Evolutionary conservation across 2,797 vertebrate genomes (phyloP).

Genomic region (Sebastiscus albofasciatus): DNA sequence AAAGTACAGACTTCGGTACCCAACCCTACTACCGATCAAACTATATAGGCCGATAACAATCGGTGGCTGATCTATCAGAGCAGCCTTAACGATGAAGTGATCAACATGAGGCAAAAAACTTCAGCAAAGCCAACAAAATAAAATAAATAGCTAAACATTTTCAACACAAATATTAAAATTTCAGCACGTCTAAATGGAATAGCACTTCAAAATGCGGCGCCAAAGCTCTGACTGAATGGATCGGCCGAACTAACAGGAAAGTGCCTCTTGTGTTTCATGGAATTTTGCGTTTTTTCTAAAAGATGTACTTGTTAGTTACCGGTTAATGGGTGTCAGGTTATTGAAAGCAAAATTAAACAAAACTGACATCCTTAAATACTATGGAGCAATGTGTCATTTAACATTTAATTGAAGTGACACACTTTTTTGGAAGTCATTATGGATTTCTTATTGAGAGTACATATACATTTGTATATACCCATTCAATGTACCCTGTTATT

Average conservation of each 20-base stretch:
- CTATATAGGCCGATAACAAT: no score
- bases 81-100: neutral
- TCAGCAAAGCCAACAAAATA: neutral
- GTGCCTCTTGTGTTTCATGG: no score
- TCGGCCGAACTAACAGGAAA: no score
- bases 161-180: neutral
- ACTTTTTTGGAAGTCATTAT: neutral
- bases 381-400: no score
- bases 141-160: neutral
- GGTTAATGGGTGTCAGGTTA: neutral
- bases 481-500: neutral
- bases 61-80: neutral
- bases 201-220: neutral
- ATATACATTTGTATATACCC: neutral
- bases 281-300: neutral
- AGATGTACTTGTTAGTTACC: neutral
- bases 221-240: neutral
- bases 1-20: no score
- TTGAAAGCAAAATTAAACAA: neutral
- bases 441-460: neutral
- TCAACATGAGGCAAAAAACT: neutral
- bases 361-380: neutral
- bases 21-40: no score
- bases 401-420: neutral
- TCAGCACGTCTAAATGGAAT: neutral